A percentile compares a stretch with the other conserved stretches of the same genome.
These are phyloP conservation scores for Melangyna quadrimaculata DNA, from an alignment of 2,888 invertebrate species.

Conservation along the genomic window DNA sequence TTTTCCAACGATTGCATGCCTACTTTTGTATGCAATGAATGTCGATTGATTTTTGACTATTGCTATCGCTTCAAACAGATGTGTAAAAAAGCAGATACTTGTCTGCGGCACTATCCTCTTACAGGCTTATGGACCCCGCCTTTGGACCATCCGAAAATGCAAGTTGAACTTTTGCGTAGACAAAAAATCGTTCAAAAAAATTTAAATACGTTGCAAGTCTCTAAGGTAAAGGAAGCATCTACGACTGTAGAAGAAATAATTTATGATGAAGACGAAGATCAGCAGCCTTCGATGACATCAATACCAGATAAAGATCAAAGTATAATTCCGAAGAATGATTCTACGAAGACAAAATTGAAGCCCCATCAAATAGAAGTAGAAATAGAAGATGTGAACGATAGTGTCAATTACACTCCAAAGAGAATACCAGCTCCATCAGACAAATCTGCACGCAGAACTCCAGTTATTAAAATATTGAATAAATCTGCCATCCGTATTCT, in stretches of 20 bases:
- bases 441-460: constrained; percentile 55
- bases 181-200: neutral
- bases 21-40: constrained; percentile 86
- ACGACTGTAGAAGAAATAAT: neutral
- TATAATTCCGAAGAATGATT: neutral
- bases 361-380: neutral
- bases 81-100: constrained; percentile 88
- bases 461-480: constrained; percentile 77
- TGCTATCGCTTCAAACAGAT: constrained; percentile 89
- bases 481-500: constrained; percentile 79
- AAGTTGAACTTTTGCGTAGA: constrained; percentile 76
- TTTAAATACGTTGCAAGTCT: constrained; percentile 68
- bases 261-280: neutral
- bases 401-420: neutral
- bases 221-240: constrained; percentile 62
- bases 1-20: constrained; percentile 86
- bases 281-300: neutral
- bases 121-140: constrained; percentile 84
- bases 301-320: neutral
- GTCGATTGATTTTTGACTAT: constrained; percentile 86
- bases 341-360: neutral
- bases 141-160: constrained; percentile 81
- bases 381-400: neutral
- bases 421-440: neutral
- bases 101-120: constrained; percentile 85